Percentiles rank a stretch among this genome's conserved stretches.
These are phyloP conservation scores for Sylvietta virens DNA, from an alignment of 2,113 vertebrate species.

Conservation along the genomic window DNA sequence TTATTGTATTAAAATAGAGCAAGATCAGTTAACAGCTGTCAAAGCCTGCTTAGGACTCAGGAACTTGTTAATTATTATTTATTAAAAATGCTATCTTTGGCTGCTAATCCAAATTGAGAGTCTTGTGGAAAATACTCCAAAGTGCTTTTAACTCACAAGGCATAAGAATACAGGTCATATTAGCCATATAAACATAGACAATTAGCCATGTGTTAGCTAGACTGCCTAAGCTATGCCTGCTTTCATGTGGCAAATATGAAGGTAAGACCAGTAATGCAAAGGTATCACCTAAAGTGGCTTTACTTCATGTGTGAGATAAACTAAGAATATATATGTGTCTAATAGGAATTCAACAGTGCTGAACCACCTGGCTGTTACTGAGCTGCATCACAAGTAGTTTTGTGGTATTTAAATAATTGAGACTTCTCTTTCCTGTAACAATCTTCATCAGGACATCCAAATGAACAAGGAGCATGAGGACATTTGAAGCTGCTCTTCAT, in stretches of 20 bases:
- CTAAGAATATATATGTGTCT: not conserved
- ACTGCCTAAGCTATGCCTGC: not conserved
- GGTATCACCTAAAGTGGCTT: not conserved
- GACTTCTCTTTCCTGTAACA: not conserved
- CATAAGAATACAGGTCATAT: not conserved
- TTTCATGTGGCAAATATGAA: not conserved
- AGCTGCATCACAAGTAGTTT: not conserved
- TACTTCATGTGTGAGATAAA: not conserved
- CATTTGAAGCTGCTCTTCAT: not conserved
- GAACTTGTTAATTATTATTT: not conserved
- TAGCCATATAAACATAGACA: not conserved
- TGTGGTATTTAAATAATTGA: not conserved
- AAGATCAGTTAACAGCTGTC: not conserved
- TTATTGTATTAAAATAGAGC: not conserved
- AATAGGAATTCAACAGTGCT: not conserved
- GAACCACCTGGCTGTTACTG: not conserved
- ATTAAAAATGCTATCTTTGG: not conserved
- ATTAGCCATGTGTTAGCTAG: not conserved
- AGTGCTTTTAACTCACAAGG: not conserved
- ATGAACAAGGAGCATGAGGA: not conserved
- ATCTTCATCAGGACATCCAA: not conserved
- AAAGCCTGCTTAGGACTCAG: not conserved
- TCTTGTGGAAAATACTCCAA: not conserved
- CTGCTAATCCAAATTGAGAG: not conserved
- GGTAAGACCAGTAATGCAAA: not conserved